These are phyloP conservation scores for Trachelus iudaicus DNA, from an alignment of 2,888 invertebrate species.

Conservation along the genomic window DNA sequence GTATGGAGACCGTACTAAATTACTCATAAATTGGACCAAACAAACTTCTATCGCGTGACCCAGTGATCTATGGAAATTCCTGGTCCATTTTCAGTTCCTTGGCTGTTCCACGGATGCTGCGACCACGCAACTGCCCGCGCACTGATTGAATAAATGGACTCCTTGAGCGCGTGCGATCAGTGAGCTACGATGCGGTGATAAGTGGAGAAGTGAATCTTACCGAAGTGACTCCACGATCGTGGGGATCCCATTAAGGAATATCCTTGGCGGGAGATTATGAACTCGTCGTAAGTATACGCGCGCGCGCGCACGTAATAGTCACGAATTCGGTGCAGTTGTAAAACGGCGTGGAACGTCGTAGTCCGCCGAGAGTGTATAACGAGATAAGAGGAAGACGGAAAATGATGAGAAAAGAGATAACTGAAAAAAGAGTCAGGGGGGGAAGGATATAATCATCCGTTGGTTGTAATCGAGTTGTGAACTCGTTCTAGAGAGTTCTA, in stretches of 20 bases:
- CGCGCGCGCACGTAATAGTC: neutral
- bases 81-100: neutral
- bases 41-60: neutral
- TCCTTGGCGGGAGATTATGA: neutral
- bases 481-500: neutral
- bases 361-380: neutral
- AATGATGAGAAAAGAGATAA: neutral
- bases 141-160: neutral
- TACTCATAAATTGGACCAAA: neutral
- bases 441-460: neutral
- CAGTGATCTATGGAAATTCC: neutral
- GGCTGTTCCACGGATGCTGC: neutral
- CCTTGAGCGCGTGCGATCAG: neutral
- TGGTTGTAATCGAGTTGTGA: neutral
- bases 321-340: neutral
- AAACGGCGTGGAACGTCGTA: neutral
- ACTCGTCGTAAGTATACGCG: neutral
- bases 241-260: neutral
- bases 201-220: neutral
- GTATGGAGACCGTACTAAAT: constrained; percentile 85
- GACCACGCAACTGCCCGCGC: neutral
- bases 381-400: neutral
- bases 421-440: neutral
- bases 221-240: neutral
- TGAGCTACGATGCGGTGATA: neutral